These are phyloP conservation scores for Agapetus fuscipes DNA, from an alignment of 2,888 invertebrate genomes.

Conservation along the genomic window DNA sequence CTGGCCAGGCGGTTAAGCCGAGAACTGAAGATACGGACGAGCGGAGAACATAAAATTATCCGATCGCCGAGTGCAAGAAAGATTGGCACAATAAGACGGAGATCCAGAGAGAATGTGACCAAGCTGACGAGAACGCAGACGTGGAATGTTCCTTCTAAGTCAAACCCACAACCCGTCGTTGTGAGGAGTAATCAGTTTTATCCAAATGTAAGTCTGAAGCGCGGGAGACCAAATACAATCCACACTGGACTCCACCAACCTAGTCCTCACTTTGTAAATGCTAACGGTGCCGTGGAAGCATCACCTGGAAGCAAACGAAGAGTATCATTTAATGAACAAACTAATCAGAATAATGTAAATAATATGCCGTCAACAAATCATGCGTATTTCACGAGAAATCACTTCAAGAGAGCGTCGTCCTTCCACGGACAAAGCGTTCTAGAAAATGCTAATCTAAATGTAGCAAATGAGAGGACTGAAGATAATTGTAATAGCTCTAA, in stretches of 20 bases:
- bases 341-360: slow-evolving; percentile 2
- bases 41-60: slow-evolving; percentile 58
- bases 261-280: slow-evolving; percentile 6
- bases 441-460: slow-evolving; percentile 27
- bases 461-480: slow-evolving; percentile 26
- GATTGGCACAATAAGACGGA: slow-evolving; percentile 63
- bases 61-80: slow-evolving; percentile 74
- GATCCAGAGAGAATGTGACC: slow-evolving; percentile 55
- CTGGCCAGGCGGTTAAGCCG: slow-evolving; percentile 60
- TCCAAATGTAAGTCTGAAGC: slow-evolving; percentile 43
- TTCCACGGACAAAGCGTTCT: slow-evolving; percentile 28
- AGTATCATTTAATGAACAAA: slow-evolving; percentile 18
- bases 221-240: slow-evolving; percentile 42
- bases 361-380: slow-evolving; percentile 1
- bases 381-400: slow-evolving; percentile 4
- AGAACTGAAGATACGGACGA: slow-evolving; percentile 64
- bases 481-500: slow-evolving; percentile 26
- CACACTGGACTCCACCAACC: slow-evolving; percentile 29
- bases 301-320: slow-evolving; percentile 1
- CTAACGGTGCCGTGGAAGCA: not conserved
- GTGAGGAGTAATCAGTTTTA: slow-evolving; percentile 33
- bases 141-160: slow-evolving; percentile 48
- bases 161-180: slow-evolving; percentile 17
- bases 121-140: slow-evolving; percentile 53
- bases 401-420: slow-evolving; percentile 29